Conservation (phyloP, 1,140 invertebrate genomes). For the Euwallacea fornicatus region DNA sequence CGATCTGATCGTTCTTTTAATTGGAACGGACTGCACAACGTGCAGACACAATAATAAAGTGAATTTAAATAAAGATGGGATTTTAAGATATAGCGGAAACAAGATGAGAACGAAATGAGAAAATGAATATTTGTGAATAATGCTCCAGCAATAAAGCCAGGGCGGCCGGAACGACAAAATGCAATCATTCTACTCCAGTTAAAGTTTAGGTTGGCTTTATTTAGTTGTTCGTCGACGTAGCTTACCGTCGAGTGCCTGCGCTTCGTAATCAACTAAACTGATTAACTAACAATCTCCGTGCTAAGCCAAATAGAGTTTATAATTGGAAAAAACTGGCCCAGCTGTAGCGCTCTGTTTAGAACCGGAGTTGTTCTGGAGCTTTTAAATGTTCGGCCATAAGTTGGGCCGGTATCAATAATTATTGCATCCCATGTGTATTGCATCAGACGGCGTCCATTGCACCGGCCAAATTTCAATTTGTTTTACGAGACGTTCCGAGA, state of each 20-base stretch:
- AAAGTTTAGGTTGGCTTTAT: slow-evolving; percentile 56
- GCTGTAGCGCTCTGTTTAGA: no score
- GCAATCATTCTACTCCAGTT: slow-evolving; percentile 56
- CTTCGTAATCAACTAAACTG: slow-evolving; percentile 54
- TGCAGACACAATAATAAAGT: slow-evolving; percentile 16
- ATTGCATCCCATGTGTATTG: no score
- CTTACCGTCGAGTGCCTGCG: slow-evolving; percentile 54
- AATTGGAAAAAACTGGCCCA: slow-evolving; percentile 51
- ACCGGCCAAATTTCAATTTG: no score
- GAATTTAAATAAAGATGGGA: slow-evolving; percentile 48
- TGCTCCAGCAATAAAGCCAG: slow-evolving; percentile 44
- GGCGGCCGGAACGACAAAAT: slow-evolving; percentile 48
- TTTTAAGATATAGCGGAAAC: slow-evolving; percentile 43
- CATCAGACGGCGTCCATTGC: no score
- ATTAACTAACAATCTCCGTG: slow-evolving; percentile 56
- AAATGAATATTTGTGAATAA: slow-evolving; percentile 49
- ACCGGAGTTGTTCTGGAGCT: no score
- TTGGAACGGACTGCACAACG: no score
- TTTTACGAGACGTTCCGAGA: no score
- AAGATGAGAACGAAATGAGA: slow-evolving; percentile 31
- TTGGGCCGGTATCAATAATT: no score
- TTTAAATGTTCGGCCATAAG: no score
- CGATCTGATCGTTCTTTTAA: no score
- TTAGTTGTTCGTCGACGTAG: slow-evolving; percentile 53
- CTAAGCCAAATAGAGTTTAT: slow-evolving; percentile 57